Evolutionary conservation across 2,113 vertebrate species (phyloP).

Genomic region (Gnathonemus echidnorhynchus): DNA sequence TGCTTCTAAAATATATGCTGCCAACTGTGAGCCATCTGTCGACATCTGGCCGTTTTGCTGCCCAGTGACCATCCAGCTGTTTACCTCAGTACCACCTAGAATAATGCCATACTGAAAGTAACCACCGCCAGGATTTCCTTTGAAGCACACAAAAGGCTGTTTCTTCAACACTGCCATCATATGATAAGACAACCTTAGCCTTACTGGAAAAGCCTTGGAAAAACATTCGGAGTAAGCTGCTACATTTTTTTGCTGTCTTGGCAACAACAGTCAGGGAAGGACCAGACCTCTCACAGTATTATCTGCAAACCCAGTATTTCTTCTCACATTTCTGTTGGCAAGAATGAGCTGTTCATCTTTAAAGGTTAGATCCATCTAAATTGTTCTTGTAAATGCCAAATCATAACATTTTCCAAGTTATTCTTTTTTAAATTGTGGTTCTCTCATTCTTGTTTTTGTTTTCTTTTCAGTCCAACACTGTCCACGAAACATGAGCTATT

Average conservation of each 20-base stretch:
- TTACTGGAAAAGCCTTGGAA: not conserved
- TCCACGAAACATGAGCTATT: not conserved
- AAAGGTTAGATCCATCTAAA: constrained; percentile 47
- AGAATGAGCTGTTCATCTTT: constrained; percentile 7
- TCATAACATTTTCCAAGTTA: constrained; percentile 2
- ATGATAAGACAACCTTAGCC: not conserved
- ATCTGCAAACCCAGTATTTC: not conserved
- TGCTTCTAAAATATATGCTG: not conserved
- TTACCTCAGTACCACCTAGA: not conserved
- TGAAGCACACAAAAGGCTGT: not conserved
- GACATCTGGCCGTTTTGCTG: not conserved
- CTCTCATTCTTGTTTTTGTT: not conserved
- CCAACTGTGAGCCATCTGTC: not conserved
- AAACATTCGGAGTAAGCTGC: not conserved
- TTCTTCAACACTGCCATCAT: not conserved
- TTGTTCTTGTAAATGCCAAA: constrained; percentile 45
- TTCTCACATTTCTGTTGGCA: not conserved
- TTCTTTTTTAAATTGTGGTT: not conserved
- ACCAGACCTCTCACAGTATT: not conserved
- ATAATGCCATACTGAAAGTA: not conserved
- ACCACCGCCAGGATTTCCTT: not conserved
- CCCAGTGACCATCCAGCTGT: not conserved
- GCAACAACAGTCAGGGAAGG: not conserved
- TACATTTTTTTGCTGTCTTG: not conserved
- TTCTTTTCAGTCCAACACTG: constrained; percentile 14